Evolutionary conservation across 1,140 invertebrate species (phyloP).

Genomic region (Reticulitermes speratus): DNA sequence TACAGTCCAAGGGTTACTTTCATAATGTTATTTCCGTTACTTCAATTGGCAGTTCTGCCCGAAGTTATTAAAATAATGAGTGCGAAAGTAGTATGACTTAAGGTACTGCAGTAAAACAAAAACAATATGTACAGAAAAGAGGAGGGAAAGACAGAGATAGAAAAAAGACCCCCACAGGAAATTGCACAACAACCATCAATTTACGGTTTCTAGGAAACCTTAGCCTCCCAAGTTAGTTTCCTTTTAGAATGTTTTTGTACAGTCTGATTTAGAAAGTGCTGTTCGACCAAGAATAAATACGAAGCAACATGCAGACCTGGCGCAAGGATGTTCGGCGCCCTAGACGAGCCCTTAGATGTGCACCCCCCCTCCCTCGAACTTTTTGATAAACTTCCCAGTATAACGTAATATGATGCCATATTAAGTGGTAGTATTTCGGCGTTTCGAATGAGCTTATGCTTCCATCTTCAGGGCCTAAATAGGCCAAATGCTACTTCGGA

Average conservation of each 20-base stretch:
- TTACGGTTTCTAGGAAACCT: not conserved
- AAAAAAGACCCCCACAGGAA: slow-evolving; percentile 10
- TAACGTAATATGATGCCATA: too few species aligned
- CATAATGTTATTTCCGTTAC: not conserved
- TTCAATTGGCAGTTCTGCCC: not conserved
- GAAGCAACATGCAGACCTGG: too few species aligned
- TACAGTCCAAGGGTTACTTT: not conserved
- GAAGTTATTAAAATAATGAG: not conserved
- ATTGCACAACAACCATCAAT: not conserved
- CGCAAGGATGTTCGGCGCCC: too few species aligned
- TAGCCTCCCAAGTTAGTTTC: not conserved
- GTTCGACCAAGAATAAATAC: too few species aligned
- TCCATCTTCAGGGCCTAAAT: too few species aligned
- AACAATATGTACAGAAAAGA: not conserved
- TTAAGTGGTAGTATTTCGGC: too few species aligned
- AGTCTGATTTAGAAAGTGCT: not conserved
- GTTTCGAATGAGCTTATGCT: too few species aligned
- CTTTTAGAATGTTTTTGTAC: not conserved
- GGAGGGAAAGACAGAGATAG: not conserved
- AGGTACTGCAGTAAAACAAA: not conserved
- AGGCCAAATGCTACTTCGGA: too few species aligned
- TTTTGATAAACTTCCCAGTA: too few species aligned
- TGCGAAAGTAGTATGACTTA: not conserved
- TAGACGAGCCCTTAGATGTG: too few species aligned
- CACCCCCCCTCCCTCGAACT: too few species aligned